Percentiles rank a stretch among this genome's conserved stretches.
Conservation (phyloP, 2,113 vertebrate species). For the Cavia porcellus region DNA sequence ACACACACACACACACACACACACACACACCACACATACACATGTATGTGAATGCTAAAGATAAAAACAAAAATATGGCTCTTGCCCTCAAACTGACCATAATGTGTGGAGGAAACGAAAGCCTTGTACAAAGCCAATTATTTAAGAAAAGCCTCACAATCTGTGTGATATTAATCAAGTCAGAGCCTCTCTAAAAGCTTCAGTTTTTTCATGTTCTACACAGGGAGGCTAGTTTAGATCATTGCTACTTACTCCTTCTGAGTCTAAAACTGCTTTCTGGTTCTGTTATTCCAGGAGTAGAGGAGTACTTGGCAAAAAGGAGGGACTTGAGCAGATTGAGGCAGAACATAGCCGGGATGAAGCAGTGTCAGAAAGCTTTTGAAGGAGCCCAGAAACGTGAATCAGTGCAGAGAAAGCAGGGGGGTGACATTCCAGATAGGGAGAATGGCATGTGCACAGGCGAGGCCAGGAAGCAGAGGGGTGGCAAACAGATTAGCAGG, state of each 20-base stretch:
- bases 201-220: slow-evolving; percentile 22
- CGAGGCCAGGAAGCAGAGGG: slow-evolving; percentile 64
- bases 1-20: not conserved
- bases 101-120: slow-evolving; percentile 43
- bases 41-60: slow-evolving; percentile 13
- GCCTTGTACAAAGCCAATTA: slow-evolving; percentile 47
- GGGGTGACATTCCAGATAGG: slow-evolving; percentile 78
- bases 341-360: not conserved
- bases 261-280: not conserved
- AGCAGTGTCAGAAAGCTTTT: not conserved
- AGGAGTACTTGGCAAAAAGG: not conserved
- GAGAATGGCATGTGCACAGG: slow-evolving; percentile 78
- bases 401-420: not conserved
- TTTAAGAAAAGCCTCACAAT: slow-evolving; percentile 42
- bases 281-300: not conserved
- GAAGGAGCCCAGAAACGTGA: slow-evolving; percentile 66
- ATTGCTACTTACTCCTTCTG: not conserved
- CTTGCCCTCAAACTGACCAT: slow-evolving; percentile 24
- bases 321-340: not conserved
- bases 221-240: not conserved
- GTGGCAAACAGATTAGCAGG: slow-evolving; percentile 75
- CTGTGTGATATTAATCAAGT: slow-evolving; percentile 17
- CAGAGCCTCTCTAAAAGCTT: slow-evolving; percentile 41
- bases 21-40: not conserved
- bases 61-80: slow-evolving; percentile 54